Evolutionary conservation across 2,888 invertebrate species (phyloP), one percentile per base, ranked within the genome.

Genomic region (Melieria picta): DNA sequence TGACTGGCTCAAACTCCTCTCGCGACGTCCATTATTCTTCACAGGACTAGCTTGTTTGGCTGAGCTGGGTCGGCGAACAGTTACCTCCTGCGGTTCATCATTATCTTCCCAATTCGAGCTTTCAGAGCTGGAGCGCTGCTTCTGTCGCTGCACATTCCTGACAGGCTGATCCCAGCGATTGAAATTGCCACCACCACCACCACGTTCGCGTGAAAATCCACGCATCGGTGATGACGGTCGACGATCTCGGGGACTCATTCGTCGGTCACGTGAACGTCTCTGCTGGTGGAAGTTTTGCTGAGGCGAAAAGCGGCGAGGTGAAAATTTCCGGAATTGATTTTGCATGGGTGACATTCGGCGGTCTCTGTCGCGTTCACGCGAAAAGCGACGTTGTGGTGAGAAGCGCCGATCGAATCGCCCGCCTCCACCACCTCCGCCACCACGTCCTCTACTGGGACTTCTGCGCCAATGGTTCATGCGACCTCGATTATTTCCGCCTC

Each of bases 261-360:
- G 74, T 5, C 81, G 77, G 30, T 82, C 82, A 2, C 81, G 80
- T 3, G 84, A 83, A 48, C 81, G 79, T 45, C 83, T 76, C 58
- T 75, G 74, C 50, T 76, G 71, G 30, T 67, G 79, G 5, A 75
- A 72, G 61, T 70, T 46, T 60, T 75, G 77, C 43, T 69, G 77
- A n/a, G 83, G 79, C 58, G 82, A 84, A 43, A 82, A 82, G 16
- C 86, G 83, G 48, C 84, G 83, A 42, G 84, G 84, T 13, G 84
- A 84, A 72, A 82, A 83, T 57, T 84, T 85, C 4, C 85, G 83
- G 77, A 83, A 82, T 72, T 82, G 84, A 66, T 80, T 79, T 75
- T 79, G 81, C 73, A 78, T 75, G 1, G 80, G 79, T 0, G 82
- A 83, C 60, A 80, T 81, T 69, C 83, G 80, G 6, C 84, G 80